phyloP scores from a whole-genome alignment of 1,140 invertebrate genomes.

The Kradibia gibbosae region DNA sequence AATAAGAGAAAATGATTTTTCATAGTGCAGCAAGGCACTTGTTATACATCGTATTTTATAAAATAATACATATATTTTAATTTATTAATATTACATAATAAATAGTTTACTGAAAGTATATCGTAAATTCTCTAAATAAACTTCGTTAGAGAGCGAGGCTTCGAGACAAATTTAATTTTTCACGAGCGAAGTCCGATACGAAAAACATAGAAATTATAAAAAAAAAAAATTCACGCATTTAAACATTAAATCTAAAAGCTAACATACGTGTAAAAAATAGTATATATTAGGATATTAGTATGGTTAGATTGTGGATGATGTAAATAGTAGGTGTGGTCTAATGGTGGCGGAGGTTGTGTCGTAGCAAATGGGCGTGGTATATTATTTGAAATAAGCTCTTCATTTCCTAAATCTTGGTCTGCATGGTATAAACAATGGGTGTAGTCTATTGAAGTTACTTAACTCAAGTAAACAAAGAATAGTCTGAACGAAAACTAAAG shows the following conservation, averaged over 20 bases:
- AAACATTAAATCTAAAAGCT: not conserved
- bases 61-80: too few species aligned
- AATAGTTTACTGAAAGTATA: too few species aligned
- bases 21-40: too few species aligned
- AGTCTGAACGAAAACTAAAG: not conserved
- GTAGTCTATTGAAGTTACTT: not conserved
- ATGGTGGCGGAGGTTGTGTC: not conserved
- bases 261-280: not conserved
- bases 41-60: too few species aligned
- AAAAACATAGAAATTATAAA: too few species aligned
- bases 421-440: not conserved
- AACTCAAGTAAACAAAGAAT: not conserved
- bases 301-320: not conserved
- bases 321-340: slow-evolving; percentile 22
- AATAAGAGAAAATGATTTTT: too few species aligned
- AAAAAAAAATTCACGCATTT: too few species aligned
- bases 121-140: too few species aligned
- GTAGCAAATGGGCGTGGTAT: not conserved
- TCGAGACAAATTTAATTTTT: too few species aligned
- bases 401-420: not conserved
- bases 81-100: too few species aligned
- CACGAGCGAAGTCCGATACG: too few species aligned
- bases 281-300: not conserved
- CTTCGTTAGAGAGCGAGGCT: too few species aligned
- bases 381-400: not conserved